phyloP scores from a whole-genome alignment of 2,113 vertebrate species.

The Trinectes maculatus region DNA sequence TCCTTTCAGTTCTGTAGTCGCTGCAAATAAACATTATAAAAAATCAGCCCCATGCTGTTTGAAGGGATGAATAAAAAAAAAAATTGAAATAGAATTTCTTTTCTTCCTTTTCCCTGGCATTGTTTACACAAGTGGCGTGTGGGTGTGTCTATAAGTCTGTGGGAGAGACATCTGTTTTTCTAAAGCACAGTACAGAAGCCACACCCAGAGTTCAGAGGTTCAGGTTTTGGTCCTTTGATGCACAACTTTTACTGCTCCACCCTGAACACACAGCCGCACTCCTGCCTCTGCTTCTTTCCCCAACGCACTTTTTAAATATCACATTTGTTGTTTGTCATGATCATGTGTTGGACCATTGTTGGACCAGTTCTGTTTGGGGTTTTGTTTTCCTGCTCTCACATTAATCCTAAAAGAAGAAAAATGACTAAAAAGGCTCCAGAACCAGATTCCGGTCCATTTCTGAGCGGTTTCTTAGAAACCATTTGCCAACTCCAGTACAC shows the following conservation, averaged over 20 bases:
- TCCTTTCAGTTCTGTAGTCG: constrained; percentile 4
- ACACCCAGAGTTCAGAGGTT: constrained; percentile 75
- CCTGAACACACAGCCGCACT: constrained; percentile 15
- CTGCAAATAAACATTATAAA: background rate
- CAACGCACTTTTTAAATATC: background rate
- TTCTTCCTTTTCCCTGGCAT: constrained; percentile 3
- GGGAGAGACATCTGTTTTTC: constrained; percentile 73
- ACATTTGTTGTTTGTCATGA: background rate
- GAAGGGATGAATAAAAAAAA: constrained; percentile 20
- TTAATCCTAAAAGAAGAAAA: background rate
- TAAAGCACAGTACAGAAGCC: constrained; percentile 66
- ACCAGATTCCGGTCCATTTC: background rate
- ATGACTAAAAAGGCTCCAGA: background rate
- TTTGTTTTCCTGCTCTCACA: background rate
- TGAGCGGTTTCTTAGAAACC: background rate
- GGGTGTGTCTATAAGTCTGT: constrained; percentile 59
- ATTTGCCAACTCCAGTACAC: background rate
- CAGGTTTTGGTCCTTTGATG: constrained; percentile 59
- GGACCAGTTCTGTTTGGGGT: background rate
- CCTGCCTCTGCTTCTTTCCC: background rate
- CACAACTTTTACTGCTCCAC: constrained; percentile 49
- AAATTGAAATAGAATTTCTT: constrained; percentile 23
- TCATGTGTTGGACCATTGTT: background rate
- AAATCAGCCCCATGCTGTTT: constrained; percentile 9
- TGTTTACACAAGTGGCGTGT: constrained; percentile 67